phyloP scores from a whole-genome alignment of 2,113 vertebrate genomes.

The Callaeas wilsoni region DNA sequence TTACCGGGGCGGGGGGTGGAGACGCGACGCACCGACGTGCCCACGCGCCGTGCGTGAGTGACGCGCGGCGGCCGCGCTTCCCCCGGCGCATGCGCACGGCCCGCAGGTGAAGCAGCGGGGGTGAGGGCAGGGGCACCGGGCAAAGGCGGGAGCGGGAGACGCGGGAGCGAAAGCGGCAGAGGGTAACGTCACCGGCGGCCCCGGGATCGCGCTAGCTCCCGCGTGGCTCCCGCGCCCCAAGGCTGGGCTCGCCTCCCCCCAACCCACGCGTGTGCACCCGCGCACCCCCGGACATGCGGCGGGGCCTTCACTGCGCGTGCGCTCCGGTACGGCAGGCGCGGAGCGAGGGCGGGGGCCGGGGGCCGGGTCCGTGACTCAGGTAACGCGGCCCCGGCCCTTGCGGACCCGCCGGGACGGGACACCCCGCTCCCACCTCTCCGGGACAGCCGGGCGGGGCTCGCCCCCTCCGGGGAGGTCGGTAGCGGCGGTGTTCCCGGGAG shows the following conservation, averaged over 20 bases:
- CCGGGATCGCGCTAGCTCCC: neutral
- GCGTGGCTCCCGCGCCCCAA: too few relatives aligned
- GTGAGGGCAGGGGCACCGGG: neutral
- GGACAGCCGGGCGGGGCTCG: too few relatives aligned
- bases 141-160: neutral
- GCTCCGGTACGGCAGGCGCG: neutral
- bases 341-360: neutral
- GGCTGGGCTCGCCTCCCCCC: neutral
- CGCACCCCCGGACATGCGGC: neutral
- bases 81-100: neutral
- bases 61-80: neutral
- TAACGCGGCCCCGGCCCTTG: neutral
- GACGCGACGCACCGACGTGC: neutral
- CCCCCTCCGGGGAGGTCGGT: neutral
- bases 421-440: neutral
- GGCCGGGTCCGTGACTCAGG: constrained; percentile 4
- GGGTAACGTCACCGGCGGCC: neutral
- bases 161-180: too few relatives aligned
- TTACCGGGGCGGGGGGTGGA: constrained; percentile 49
- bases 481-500: too few relatives aligned
- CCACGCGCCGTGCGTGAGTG: neutral
- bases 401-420: neutral
- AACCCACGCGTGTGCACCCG: too few relatives aligned
- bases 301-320: neutral
- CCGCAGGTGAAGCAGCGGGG: neutral